These are phyloP conservation scores for Acronicta aceris DNA, from an alignment of 2,888 invertebrate species.

Conservation along the genomic window DNA sequence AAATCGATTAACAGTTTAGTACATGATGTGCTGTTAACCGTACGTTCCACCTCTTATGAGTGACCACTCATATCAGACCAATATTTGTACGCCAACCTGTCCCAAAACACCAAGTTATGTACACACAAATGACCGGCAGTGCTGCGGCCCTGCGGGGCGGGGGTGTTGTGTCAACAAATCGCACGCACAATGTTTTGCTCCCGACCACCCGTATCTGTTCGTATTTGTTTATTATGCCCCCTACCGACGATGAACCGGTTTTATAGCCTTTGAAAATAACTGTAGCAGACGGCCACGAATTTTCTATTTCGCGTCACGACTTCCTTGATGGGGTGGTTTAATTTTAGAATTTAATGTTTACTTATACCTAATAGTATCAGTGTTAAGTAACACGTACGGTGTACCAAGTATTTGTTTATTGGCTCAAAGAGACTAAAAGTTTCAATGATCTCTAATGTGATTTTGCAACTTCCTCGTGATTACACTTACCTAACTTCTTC, in stretches of 20 bases:
- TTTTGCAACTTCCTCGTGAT: no score
- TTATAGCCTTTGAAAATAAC: conserved; percentile 81
- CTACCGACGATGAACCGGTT: conserved; percentile 64
- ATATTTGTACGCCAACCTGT: conserved; percentile 41
- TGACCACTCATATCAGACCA: conserved; percentile 11
- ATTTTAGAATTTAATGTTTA: conserved; percentile 48
- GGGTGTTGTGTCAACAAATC: conserved; percentile 79
- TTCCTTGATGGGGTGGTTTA: conserved; percentile 59
- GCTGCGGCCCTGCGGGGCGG: conserved; percentile 57
- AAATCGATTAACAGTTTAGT: no score
- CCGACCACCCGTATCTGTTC: conserved; percentile 82
- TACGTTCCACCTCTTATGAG: background rate
- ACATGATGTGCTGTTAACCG: no score
- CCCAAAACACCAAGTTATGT: conserved; percentile 26
- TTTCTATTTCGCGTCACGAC: conserved; percentile 68
- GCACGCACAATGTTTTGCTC: conserved; percentile 69
- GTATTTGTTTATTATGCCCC: conserved; percentile 79
- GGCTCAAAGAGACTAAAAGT: no score
- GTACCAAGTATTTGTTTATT: no score
- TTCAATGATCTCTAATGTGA: no score
- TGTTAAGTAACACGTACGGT: background rate
- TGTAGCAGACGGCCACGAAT: conserved; percentile 67
- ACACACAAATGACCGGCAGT: conserved; percentile 52
- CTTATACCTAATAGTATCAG: background rate
- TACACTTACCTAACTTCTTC: no score